Conservation (phyloP, 2,113 vertebrate genomes). For the Sebastes schlegelii region DNA sequence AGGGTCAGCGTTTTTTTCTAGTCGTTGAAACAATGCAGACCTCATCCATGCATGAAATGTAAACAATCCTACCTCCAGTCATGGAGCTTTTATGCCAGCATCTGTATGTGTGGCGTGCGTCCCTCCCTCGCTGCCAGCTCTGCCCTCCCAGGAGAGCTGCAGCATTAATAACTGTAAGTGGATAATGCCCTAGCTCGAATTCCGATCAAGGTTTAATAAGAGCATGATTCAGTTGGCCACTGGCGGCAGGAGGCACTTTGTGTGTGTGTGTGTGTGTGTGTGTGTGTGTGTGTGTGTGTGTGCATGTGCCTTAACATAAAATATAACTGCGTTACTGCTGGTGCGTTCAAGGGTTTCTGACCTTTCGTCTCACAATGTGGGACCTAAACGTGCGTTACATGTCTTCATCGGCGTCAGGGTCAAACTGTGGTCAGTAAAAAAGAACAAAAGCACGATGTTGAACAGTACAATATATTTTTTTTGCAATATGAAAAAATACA, state of each 20-base stretch:
- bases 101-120: constrained; percentile 59
- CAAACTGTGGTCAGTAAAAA: constrained; percentile 51
- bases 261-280: constrained; percentile 13
- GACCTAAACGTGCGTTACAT: constrained; percentile 11
- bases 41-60: constrained; percentile 25
- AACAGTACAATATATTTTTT: no score
- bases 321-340: constrained; percentile 42
- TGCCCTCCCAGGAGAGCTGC: constrained; percentile 76
- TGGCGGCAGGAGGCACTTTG: constrained; percentile 68
- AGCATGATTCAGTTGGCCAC: constrained; percentile 77
- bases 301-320: constrained; percentile 14
- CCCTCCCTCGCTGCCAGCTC: constrained; percentile 48
- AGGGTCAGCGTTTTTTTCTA: constrained; percentile 3
- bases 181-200: constrained; percentile 84
- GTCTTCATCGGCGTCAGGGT: constrained; percentile 8
- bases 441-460: constrained; percentile 6
- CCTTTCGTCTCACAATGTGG: constrained; percentile 46
- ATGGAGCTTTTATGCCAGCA: constrained; percentile 51
- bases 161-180: constrained; percentile 87
- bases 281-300: constrained; percentile 21
- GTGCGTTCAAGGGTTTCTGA: constrained; percentile 37
- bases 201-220: constrained; percentile 84
- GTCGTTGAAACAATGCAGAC: constrained; percentile 13
- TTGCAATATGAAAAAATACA: no score
- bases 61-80: constrained; percentile 48